These are phyloP conservation scores for Drosophila pullipes DNA, from an alignment of 2,888 invertebrate species.

Conservation along the genomic window DNA sequence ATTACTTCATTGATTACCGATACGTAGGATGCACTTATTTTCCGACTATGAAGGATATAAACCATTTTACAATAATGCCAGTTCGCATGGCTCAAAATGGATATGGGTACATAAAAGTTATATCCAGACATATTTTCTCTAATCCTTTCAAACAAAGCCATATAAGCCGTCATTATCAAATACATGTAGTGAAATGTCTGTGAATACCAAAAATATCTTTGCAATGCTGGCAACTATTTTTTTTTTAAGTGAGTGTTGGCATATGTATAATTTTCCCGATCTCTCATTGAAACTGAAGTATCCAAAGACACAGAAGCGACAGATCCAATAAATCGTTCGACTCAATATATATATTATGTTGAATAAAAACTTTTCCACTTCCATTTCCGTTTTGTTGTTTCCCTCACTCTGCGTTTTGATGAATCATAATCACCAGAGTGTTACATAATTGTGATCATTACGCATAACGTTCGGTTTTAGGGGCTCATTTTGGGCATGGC, in stretches of 20 bases:
- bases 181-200: not conserved
- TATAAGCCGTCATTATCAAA: not conserved
- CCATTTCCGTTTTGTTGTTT: not conserved
- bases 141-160: not conserved
- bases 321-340: conserved; percentile 1
- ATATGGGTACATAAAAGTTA: not conserved
- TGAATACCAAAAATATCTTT: not conserved
- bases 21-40: not conserved
- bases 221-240: not conserved
- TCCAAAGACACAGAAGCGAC: conserved; percentile 2
- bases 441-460: not conserved
- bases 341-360: not conserved
- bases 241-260: not conserved
- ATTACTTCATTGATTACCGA: conserved; percentile 4
- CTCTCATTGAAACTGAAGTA: conserved; percentile 2
- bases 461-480: not conserved
- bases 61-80: not conserved
- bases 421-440: not conserved
- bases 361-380: not conserved
- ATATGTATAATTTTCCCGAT: conserved; percentile 1
- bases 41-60: conserved; percentile 9
- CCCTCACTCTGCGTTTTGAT: not conserved
- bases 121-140: not conserved
- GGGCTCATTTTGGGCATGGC: no score
- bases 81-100: not conserved